These are phyloP conservation scores for Serinus canaria DNA, from an alignment of 2,113 vertebrate genomes.

Conservation along the genomic window DNA sequence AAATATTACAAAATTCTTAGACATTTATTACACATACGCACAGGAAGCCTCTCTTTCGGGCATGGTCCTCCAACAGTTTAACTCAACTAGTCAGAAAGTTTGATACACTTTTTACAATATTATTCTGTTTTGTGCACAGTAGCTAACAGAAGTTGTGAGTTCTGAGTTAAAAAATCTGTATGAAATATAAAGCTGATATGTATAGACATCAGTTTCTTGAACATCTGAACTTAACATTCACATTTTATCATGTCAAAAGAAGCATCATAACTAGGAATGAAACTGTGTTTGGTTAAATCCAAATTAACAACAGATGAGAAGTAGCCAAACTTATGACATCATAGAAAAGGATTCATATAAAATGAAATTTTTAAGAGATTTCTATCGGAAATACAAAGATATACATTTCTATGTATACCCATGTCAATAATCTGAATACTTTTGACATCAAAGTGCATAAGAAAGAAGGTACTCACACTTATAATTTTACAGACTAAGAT, in stretches of 20 bases:
- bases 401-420: fast-evolving
- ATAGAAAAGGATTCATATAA: background rate
- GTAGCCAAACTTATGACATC: background rate
- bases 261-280: background rate
- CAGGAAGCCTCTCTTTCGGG: background rate
- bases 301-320: background rate
- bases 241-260: background rate
- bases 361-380: background rate
- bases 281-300: background rate
- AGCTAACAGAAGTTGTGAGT: background rate
- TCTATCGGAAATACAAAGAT: background rate
- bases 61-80: background rate
- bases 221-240: background rate
- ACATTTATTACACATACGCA: background rate
- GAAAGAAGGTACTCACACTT: background rate
- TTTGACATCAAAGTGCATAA: background rate
- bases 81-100: background rate
- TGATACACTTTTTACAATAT: background rate
- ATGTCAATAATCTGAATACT: background rate
- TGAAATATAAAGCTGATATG: background rate
- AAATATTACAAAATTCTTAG: background rate
- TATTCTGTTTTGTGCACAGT: background rate
- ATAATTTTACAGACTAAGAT: background rate
- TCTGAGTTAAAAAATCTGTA: background rate
- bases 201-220: background rate